A percentile compares a stretch with the other conserved stretches of the same genome.
These are phyloP conservation scores for Petrocephalus zakoni DNA, from an alignment of 2,113 vertebrate species.

Conservation along the genomic window DNA sequence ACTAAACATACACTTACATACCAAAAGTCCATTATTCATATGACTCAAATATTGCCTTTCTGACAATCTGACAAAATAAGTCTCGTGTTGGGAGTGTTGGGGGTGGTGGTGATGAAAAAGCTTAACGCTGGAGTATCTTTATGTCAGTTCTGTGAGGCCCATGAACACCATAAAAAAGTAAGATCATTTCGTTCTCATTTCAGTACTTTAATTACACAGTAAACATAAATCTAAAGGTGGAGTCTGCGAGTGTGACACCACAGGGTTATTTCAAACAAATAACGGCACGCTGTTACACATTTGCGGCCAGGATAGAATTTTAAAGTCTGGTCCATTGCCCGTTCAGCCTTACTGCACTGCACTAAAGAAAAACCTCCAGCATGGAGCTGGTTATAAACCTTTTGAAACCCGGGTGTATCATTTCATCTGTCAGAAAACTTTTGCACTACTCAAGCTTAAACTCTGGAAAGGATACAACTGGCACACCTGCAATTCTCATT, in stretches of 20 bases:
- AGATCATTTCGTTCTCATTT: background rate
- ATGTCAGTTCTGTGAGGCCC: background rate
- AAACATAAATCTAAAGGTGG: background rate
- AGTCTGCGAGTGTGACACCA: background rate
- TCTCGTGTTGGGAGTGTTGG: no score
- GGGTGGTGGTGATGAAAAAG: background rate
- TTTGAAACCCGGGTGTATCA: constrained; percentile 32
- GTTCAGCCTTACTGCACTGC: background rate
- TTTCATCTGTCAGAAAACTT: constrained; percentile 35
- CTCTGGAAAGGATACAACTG: constrained; percentile 35
- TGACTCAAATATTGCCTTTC: background rate
- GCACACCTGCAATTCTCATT: constrained; percentile 22
- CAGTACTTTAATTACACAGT: background rate
- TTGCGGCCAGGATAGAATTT: background rate
- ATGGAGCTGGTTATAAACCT: constrained; percentile 13
- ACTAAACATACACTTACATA: background rate
- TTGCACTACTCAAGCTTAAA: constrained; percentile 41
- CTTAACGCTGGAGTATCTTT: background rate
- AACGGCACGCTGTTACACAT: background rate
- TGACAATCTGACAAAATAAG: no score
- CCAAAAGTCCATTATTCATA: background rate
- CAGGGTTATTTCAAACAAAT: background rate
- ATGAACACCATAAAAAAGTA: background rate
- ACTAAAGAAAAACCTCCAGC: background rate
- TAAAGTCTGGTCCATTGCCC: background rate